These are phyloP conservation scores for Lepeophtheirus salmonis DNA, from an alignment of 1,140 invertebrate genomes.

Conservation along the genomic window DNA sequence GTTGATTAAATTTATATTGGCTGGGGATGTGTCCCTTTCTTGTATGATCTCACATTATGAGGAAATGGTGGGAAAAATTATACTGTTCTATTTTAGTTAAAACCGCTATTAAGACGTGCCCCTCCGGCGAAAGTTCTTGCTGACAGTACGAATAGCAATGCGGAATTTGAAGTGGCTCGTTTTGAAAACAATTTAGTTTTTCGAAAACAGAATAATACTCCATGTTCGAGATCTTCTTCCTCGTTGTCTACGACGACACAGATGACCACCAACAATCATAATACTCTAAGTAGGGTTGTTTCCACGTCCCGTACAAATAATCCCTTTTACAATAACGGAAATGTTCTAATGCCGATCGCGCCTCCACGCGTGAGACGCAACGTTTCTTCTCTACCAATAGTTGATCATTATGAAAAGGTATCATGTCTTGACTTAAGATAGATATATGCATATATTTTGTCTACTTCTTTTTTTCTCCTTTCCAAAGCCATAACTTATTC, in stretches of 20 bases:
- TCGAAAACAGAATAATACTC: not conserved
- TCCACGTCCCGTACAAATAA: no score
- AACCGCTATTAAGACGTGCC: not conserved
- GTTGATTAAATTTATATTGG: no score
- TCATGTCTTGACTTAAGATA: not conserved
- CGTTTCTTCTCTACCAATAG: not conserved
- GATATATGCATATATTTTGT: not conserved
- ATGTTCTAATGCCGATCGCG: not conserved
- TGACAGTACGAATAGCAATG: not conserved
- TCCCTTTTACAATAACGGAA: not conserved
- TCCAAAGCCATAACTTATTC: no score
- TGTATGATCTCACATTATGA: no score
- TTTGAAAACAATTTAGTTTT: not conserved
- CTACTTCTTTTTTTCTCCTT: not conserved
- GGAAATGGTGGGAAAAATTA: no score
- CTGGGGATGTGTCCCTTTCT: not conserved
- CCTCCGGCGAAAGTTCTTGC: not conserved
- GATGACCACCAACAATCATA: not conserved
- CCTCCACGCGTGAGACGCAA: not conserved
- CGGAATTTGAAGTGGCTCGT: not conserved
- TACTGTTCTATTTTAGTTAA: conserved; percentile 1
- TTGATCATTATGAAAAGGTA: not conserved
- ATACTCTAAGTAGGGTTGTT: not conserved
- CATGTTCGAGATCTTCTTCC: not conserved
- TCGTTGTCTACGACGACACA: not conserved